Conservation (phyloP, 2,888 invertebrate genomes). For the Allygus modestus region DNA sequence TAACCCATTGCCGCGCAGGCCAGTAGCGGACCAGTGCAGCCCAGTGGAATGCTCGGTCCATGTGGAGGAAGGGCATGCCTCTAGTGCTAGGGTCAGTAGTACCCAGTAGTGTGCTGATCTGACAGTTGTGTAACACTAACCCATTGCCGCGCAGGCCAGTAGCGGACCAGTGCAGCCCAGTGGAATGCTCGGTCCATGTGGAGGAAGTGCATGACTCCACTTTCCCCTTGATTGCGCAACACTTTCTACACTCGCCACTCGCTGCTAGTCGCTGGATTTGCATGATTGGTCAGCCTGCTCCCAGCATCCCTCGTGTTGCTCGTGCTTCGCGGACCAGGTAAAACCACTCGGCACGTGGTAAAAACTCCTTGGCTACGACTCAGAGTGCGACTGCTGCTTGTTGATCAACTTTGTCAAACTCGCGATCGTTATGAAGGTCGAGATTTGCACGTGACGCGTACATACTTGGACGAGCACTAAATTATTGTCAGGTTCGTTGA, state of each 20-base stretch:
- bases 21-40: no score
- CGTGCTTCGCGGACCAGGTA: neutral
- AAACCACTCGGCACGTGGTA: no score
- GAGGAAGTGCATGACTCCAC: constrained; percentile 43
- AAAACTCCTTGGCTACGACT: no score
- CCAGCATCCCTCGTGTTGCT: neutral
- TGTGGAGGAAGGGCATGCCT: no score
- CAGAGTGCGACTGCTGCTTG: neutral
- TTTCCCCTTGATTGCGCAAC: constrained; percentile 47
- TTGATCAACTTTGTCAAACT: neutral
- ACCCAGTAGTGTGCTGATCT: neutral
- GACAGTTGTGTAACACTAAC: no score
- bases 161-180: neutral
- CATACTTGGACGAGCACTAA: no score
- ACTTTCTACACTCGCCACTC: constrained; percentile 36
- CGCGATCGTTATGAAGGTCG: neutral
- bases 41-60: no score
- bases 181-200: constrained; percentile 15
- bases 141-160: no score
- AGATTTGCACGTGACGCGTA: no score
- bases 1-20: no score
- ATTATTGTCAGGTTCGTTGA: no score
- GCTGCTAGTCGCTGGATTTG: neutral
- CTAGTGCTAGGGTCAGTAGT: neutral
- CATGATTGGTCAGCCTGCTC: constrained; percentile 2